Evolutionary conservation across 2,113 vertebrate genomes (phyloP), one percentile per base, ranked within the genome.

Genomic region (Girardinichthys multiradiatus): DNA sequence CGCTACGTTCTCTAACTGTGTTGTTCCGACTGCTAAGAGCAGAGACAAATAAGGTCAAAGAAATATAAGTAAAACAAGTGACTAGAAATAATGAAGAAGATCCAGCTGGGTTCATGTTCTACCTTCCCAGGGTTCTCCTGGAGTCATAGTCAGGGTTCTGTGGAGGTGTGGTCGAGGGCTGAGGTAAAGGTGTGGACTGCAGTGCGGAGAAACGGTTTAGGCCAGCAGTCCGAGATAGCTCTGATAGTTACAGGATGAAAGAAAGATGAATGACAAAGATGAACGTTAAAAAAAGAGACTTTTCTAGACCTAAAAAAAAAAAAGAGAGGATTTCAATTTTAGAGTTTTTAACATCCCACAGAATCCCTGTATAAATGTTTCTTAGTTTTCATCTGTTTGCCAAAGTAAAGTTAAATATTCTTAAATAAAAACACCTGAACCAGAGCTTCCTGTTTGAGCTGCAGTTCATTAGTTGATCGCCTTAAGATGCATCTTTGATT

Each of bases 201-300:
- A 99, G 95, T 0, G 96, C 95, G 64, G 97, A 99, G 91, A 95
- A 99, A 64, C 97, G 95, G 92, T 99, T 99, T 89, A 99, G 93
- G 87, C 94, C 96, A 1, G 88, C 95, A 94, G 94, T 94, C 83
- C 96, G 92, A 72, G 97, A 94, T 58, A 94, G 92, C 84, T 99
- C 98, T 99, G 92, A 69, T 66, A 63, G 7, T 24, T 54, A 24
- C 12, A 15, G 60, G 4, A 48, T 14, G 2, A 21, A 5, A 4
- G 74, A 1, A 12, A 61, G 0, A 3, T 11, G 35, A 37, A 28
- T 27, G 14, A 14, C 15, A 27, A 59, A 48, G 14, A 42, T 15
- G 12, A 15, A 12, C 13, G 15, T 42, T 21, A 42, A 24, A 48
- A 35, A 10, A 5, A 35, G 35, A 35, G 6, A 7, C 10, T 35